Evolutionary conservation across 2,888 invertebrate genomes (phyloP), one percentile per base, ranked within the genome.

Genomic region (Cantharis rufa): DNA sequence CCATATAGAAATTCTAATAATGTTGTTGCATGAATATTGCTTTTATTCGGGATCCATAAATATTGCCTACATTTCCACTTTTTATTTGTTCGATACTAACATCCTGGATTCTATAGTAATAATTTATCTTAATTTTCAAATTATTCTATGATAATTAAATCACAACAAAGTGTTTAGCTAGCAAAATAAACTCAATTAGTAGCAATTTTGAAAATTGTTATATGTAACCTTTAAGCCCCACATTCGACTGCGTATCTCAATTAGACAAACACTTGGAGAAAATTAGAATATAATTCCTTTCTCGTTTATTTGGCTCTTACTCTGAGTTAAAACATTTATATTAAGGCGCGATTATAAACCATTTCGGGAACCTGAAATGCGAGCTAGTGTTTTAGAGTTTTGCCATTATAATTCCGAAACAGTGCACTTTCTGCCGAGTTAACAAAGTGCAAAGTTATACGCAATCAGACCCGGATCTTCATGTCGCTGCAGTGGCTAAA

Each of bases 341-440:
- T 81, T 80, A 81, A 77, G 80, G 73, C 78, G 79, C 81, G 81
- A 82, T 84, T 84, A 84, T 84, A 84, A 83, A 84, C 82, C 83
- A 83, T 84, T 84, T 84, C 82, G 82, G 80, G 79, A 28, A 28
- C 27, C 27, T 28, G 27, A 81, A 82, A 84, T 82, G 82, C 82
- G 81, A 83, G 84, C 84, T 83, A 83, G 83, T 84, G 83, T 84
- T 85, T 84, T 82, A 82, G 85, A 86, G 84, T 86, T 86, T 85
- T 83, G 81, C 86, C 85, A 86, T 86, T 86, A 86, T 86, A 86
- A 86, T 86, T 86, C 85, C 86, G 82, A 86, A 86, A 86, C 86
- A 86, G 83, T 86, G 85, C 86, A 86, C 86, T 86, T 85, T 85
- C 84, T 83, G 81, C 82, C 82, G 82, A 84, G 85, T 85, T 85